Evolutionary conservation across 2,888 invertebrate species (phyloP).

Genomic region (Lasioglossum pauxillum): DNA sequence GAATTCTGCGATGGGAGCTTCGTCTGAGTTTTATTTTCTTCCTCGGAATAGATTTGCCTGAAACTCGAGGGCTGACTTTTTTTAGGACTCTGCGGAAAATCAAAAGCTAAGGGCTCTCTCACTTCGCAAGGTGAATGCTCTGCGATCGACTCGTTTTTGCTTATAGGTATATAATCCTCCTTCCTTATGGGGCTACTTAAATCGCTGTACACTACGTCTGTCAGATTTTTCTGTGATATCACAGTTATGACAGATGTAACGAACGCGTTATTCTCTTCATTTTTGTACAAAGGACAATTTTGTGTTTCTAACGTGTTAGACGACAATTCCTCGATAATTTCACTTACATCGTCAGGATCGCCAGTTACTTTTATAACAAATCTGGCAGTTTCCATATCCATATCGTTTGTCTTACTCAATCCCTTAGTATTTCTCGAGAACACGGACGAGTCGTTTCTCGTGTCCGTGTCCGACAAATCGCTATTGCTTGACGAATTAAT

Average conservation of each 20-base stretch:
- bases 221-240: constrained; percentile 35
- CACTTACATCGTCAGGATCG: constrained; percentile 75
- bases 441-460: constrained; percentile 36
- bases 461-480: constrained; percentile 49
- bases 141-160: neutral
- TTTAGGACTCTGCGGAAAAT: neutral
- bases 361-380: constrained; percentile 79
- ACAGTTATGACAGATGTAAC: constrained; percentile 76
- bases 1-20: constrained; percentile 27
- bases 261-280: constrained; percentile 50
- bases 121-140: constrained; percentile 23
- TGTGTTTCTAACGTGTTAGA: constrained; percentile 41
- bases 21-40: constrained; percentile 32
- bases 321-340: constrained; percentile 76
- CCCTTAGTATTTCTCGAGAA: constrained; percentile 9
- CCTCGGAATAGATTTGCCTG: constrained; percentile 28
- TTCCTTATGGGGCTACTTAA: constrained; percentile 24
- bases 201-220: constrained; percentile 28
- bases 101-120: constrained; percentile 21
- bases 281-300: constrained; percentile 26
- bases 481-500: constrained; percentile 50
- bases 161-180: constrained; percentile 25
- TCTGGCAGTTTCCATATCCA: constrained; percentile 26
- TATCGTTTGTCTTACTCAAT: constrained; percentile 15
- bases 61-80: constrained; percentile 16